Conservation (phyloP, 2,797 vertebrate genomes). For the Tapera naevia region DNA sequence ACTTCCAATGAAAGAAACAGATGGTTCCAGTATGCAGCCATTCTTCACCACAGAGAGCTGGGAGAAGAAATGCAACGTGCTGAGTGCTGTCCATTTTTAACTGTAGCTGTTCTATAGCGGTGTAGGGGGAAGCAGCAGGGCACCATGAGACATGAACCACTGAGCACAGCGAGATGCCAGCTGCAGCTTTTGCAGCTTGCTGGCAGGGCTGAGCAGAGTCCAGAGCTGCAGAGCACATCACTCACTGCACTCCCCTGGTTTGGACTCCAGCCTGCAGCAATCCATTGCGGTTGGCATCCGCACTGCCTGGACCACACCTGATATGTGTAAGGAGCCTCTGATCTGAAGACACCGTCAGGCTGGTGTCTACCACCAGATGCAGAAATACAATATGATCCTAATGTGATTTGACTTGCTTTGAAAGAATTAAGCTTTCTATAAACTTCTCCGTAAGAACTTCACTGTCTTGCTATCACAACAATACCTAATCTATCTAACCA, state of each 20-base stretch:
- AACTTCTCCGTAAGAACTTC: not conserved
- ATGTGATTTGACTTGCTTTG: not conserved
- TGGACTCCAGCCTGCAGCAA: not conserved
- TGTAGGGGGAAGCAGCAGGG: not conserved
- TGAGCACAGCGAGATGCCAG: fast-evolving
- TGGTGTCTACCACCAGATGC: not conserved
- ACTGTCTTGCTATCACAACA: not conserved
- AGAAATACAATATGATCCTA: not conserved
- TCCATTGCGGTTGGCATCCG: fast-evolving
- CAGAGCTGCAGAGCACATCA: not conserved
- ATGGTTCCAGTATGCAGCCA: not conserved
- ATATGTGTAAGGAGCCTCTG: fast-evolving
- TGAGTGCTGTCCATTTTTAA: fast-evolving
- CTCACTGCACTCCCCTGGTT: fast-evolving
- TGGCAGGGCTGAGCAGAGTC: not conserved
- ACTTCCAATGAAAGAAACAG: slow-evolving; percentile 17
- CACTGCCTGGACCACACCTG: not conserved
- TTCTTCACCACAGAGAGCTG: not conserved
- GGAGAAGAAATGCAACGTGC: not conserved
- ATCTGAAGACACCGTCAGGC: not conserved
- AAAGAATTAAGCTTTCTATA: not conserved
- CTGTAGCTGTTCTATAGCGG: fast-evolving
- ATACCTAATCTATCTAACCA: not conserved
- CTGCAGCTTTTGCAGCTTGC: fast-evolving
- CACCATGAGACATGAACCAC: fast-evolving